Base-by-base conservation (phyloP, 2,113 vertebrate species). In the Halichoerus grypus region DNA sequence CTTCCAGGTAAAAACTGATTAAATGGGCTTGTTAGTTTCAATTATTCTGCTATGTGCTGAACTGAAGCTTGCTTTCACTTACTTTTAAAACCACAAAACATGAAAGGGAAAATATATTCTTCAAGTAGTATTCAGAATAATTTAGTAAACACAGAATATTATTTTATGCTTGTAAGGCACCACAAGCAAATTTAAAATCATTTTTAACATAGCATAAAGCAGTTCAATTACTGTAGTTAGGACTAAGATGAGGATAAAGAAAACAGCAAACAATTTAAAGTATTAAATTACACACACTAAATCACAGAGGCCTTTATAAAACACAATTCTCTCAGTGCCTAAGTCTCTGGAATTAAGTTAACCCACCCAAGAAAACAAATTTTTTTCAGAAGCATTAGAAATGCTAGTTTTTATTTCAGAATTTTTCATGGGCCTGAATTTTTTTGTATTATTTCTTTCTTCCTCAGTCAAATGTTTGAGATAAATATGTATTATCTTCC, bases 1-100 rank as follows among this genome's bases (percentile, higher is more conserved):
- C n/a, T 91, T 83, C 5, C 7, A 88, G 24, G 72, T 92, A 36
- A 94, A 76, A 89, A 42, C 1, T 69, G 3, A 91, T 97, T 94
- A 97, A 90, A 83, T 83, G 18, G 21, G 13, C 10, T 91, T 95
- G 61, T 77, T 81, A 55, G 42, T 82, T 97, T 92, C 61, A 92
- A 59, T 87, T 87, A 74, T n/a, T 6, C 7, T 71, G 16, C 67
- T 88, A 55, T 0, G 39, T 13, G 90, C 36, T 87, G 21, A 96
- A 84, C 0, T 87, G 39, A 92, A 86, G 5, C 5, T 74, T 86
- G 15, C 1, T 55, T 96, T 89, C 82, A 72, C 89, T 96, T 94
- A 79, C 59, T 46, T 95, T 92, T 59, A 90, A 88, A 79, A 83
- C 51, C 28, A 92, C 88, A 94, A 92, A 83, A 86, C 51, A 53